Conservation (phyloP, 2,797 vertebrate genomes). For the Microcaecilia unicolor region DNA sequence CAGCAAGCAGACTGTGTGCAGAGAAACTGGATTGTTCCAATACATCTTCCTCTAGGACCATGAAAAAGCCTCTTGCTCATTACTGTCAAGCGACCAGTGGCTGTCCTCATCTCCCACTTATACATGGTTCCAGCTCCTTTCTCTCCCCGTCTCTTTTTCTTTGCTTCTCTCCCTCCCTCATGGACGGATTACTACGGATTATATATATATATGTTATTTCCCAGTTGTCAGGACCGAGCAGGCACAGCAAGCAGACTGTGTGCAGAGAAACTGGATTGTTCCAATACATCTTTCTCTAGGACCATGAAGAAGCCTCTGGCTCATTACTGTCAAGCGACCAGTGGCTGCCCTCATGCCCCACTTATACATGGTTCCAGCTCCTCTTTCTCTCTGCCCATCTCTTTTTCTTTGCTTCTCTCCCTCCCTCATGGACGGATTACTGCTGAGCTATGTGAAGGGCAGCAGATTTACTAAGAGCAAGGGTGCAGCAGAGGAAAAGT, state of each 20-base stretch:
- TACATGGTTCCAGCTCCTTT: neutral
- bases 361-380: constrained; percentile 1
- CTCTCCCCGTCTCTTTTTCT: no score
- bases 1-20: no score
- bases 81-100: constrained; percentile 4
- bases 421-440: neutral
- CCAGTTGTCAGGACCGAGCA: no score
- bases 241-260: no score
- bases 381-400: no score
- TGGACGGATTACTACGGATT: neutral
- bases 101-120: constrained; percentile 9
- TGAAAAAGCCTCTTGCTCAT: constrained; percentile 5
- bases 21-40: neutral
- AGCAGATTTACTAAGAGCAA: neutral
- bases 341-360: constrained; percentile 7
- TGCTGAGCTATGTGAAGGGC: neutral
- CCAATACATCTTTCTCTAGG: neutral
- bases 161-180: neutral
- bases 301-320: constrained; percentile 2
- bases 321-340: constrained; percentile 8
- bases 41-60: neutral
- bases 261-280: neutral
- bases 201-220: no score
- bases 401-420: neutral
- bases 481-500: constrained; percentile 11